Evolutionary conservation across 92 coral and sea anemone genomes (phyloP).

Genomic region (Porites divaricata): DNA sequence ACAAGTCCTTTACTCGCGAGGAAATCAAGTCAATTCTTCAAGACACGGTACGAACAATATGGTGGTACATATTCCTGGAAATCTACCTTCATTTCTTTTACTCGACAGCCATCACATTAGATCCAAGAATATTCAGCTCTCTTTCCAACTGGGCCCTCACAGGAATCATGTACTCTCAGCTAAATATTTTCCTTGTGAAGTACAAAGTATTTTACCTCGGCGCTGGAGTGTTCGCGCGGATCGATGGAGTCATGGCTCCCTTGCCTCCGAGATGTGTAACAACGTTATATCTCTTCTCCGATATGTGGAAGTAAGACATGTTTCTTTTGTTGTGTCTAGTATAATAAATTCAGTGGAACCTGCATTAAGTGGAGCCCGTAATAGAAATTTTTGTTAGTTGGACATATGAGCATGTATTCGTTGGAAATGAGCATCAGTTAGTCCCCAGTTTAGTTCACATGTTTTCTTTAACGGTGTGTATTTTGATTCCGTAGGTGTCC

Average conservation of each 20-base stretch:
- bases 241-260: constrained; percentile 84
- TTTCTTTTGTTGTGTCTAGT: background rate
- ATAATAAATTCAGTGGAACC: no score
- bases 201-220: constrained; percentile 91
- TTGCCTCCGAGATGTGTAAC: constrained; percentile 91
- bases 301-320: constrained; percentile 93
- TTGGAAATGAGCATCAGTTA: no score
- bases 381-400: no score
- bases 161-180: constrained; percentile 81
- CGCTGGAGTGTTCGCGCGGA: constrained; percentile 78
- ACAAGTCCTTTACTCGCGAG: constrained; percentile 51
- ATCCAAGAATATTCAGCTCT: constrained; percentile 60
- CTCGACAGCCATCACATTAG: constrained; percentile 83
- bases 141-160: constrained; percentile 75
- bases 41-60: constrained; percentile 75
- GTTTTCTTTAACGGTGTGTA: no score
- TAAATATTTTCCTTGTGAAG: constrained; percentile 82
- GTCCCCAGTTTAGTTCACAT: no score
- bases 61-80: constrained; percentile 92
- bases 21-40: constrained; percentile 57
- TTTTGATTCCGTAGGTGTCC: no score
- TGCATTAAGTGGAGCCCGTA: no score
- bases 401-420: no score
- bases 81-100: constrained; percentile 85
- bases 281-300: constrained; percentile 75